Percentiles rank a stretch among this genome's conserved stretches.
phyloP scores from a whole-genome alignment of 2,113 vertebrate species.

The Damaliscus lunatus region DNA sequence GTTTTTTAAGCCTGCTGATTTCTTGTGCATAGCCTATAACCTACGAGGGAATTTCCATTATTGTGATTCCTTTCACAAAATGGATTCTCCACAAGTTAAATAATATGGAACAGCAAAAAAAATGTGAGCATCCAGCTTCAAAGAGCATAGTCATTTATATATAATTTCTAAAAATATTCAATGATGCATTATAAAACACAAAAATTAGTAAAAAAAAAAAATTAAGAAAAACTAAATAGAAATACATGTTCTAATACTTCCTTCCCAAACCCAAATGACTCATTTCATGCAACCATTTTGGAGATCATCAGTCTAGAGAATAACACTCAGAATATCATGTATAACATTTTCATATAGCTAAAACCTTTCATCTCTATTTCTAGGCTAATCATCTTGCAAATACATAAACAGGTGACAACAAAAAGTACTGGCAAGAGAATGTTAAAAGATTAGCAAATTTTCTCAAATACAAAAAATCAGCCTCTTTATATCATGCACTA shows the following conservation, averaged over 20 bases:
- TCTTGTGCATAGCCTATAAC: neutral
- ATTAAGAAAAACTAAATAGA: slow-evolving; percentile 6
- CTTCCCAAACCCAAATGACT: neutral
- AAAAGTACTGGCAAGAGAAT: slow-evolving; percentile 15
- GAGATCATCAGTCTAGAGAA: neutral
- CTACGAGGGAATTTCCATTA: neutral
- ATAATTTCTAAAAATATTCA: slow-evolving; percentile 2
- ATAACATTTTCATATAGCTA: neutral
- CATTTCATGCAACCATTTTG: neutral
- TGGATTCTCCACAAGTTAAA: slow-evolving; percentile 19
- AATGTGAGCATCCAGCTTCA: neutral
- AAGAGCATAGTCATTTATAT: neutral
- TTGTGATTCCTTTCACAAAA: slow-evolving; percentile 26
- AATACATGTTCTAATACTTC: slow-evolving; percentile 17
- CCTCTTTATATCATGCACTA: neutral
- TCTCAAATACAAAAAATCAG: neutral
- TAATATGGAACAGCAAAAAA: slow-evolving; percentile 18
- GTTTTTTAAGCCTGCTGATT: slow-evolving; percentile 18
- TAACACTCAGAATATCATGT: neutral
- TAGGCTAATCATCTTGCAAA: slow-evolving; percentile 1
- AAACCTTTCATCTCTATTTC: neutral
- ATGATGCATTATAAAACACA: neutral
- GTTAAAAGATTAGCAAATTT: slow-evolving; percentile 34
- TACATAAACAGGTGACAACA: slow-evolving; percentile 24
- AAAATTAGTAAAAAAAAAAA: neutral